Evolutionary conservation across 1,140 invertebrate genomes (phyloP).

Genomic region (Adoxophyes honmai): DNA sequence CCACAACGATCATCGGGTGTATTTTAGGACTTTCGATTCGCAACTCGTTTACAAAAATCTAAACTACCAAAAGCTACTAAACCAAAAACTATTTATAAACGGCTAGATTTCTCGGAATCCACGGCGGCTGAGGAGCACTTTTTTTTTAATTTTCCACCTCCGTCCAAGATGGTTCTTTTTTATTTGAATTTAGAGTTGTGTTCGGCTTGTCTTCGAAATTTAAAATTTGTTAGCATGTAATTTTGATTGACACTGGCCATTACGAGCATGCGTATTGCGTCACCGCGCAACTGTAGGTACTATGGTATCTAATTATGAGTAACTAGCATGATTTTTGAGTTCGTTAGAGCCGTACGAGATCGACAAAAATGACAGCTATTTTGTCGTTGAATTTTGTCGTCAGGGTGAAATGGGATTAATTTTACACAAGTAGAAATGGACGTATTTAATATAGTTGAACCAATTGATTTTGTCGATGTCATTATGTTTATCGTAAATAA

Average conservation of each 20-base stretch:
- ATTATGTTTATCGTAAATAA: too few relatives aligned
- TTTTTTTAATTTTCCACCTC: too few relatives aligned
- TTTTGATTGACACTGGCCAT: slow-evolving; percentile 76
- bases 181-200: slow-evolving; percentile 39
- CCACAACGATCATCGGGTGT: too few relatives aligned
- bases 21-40: too few relatives aligned
- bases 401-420: too few relatives aligned
- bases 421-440: too few relatives aligned
- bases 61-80: slow-evolving; percentile 41
- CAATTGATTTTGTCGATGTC: too few relatives aligned
- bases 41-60: too few relatives aligned
- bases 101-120: slow-evolving; percentile 49
- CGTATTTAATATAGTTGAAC: too few relatives aligned
- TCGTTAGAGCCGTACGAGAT: too few relatives aligned
- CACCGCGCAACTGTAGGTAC: slow-evolving; percentile 59
- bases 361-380: too few relatives aligned
- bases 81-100: slow-evolving; percentile 42
- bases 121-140: slow-evolving; percentile 36
- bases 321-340: background rate
- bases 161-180: slow-evolving; percentile 30
- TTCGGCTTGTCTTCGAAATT: slow-evolving; percentile 41
- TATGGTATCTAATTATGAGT: slow-evolving; percentile 14
- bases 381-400: too few relatives aligned
- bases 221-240: slow-evolving; percentile 66
- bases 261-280: slow-evolving; percentile 69